Evolutionary conservation across 2,888 invertebrate species (phyloP), one percentile per base, ranked within the genome.

Genomic region (Helicoverpa assulta): DNA sequence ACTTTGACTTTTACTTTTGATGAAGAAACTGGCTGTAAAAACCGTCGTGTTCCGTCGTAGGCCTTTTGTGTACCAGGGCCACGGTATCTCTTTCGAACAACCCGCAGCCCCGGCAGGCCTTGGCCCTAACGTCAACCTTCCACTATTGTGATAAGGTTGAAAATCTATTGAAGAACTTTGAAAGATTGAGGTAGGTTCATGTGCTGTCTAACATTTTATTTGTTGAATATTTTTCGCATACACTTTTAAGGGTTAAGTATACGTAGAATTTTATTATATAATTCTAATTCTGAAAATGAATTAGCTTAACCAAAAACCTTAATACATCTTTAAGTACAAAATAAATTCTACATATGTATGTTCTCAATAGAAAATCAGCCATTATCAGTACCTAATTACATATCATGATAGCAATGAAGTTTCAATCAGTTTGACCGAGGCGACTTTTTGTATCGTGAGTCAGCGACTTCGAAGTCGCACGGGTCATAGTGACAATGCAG

Each of bases 391-490:
- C 47, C 47, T 47, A n/a, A 47, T 47, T 47, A 47, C 47, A n/a
- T 47, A n/a, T 47, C 47, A 16, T 47, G 47, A 7, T 5, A 21
- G 18, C 14, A 21, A 57, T 16, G 33, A 53, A 74, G 2, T 18
- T 40, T 21, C 18, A 40, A 29, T 40, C 29, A n/a, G 16, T 5
- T 10, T 14, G 19, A 37, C 14, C 5, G 58, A 70, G 57, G 57
- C 70, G 62, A 62, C 75, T 54, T 55, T 68, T 52, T 52, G 55
- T 37, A 19, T 10, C 47, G 19, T 76, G 70, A 76, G 37, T 47
- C 5, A 21, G 18, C 57, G n/a, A 18, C n/a, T 10, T 14, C 29
- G 10, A 33, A 47, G 47, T 29, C 67, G 7, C 21, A 16, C 18
- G 5, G 1, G 14, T 74, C 77, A 70, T 6, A 60, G 16, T 76